phyloP scores from a whole-genome alignment of 2,797 vertebrate species.

The Myripristis jacobus region DNA sequence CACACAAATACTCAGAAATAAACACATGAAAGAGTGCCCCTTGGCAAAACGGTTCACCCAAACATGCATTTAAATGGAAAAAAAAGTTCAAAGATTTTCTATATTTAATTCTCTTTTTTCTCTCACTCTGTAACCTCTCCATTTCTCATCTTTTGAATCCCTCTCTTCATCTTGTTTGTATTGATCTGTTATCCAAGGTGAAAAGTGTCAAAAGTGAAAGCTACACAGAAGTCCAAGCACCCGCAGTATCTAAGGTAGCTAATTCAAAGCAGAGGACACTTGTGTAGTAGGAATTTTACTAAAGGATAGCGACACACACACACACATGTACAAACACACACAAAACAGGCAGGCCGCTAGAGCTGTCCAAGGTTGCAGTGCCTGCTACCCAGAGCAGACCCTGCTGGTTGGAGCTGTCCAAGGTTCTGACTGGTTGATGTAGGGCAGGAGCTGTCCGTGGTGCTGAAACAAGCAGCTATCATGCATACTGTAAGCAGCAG shows the following conservation, averaged over 20 bases:
- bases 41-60: slow-evolving; percentile 33
- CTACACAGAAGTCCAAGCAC: slow-evolving; percentile 16
- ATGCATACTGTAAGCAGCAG: not conserved
- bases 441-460: slow-evolving; percentile 67
- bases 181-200: slow-evolving; percentile 54
- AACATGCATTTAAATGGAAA: slow-evolving; percentile 3
- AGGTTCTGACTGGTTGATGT: slow-evolving; percentile 60
- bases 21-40: slow-evolving; percentile 33
- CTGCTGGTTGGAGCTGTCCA: slow-evolving; percentile 59
- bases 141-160: slow-evolving; percentile 52
- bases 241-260: slow-evolving; percentile 36
- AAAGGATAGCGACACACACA: slow-evolving; percentile 22
- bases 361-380: slow-evolving; percentile 65
- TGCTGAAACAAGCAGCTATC: slow-evolving; percentile 56
- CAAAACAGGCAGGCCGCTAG: slow-evolving; percentile 33
- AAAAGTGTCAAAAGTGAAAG: slow-evolving; percentile 52
- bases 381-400: slow-evolving; percentile 44
- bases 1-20: slow-evolving; percentile 30
- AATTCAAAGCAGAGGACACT: slow-evolving; percentile 47
- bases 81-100: slow-evolving; percentile 29
- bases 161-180: slow-evolving; percentile 52
- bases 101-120: slow-evolving; percentile 32
- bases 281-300: slow-evolving; percentile 45
- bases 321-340: slow-evolving; percentile 10
- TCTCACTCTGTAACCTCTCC: slow-evolving; percentile 19